phyloP scores from a whole-genome alignment of 2,113 vertebrate genomes.

The Trinectes maculatus region DNA sequence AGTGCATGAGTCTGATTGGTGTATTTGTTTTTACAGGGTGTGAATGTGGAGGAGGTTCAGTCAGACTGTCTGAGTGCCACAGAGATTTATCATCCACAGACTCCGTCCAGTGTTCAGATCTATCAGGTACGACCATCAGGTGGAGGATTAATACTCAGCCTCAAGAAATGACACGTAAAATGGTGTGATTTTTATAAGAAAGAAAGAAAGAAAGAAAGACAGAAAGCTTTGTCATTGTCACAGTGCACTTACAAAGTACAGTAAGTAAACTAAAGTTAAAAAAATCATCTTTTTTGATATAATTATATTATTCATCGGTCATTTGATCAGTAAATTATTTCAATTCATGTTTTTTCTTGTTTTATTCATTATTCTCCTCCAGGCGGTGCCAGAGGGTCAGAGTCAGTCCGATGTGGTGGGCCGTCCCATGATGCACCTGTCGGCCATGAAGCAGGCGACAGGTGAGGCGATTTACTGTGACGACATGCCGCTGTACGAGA shows the following conservation, averaged over 20 bases:
- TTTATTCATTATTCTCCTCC: constrained; percentile 36
- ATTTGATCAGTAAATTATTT: too few relatives aligned
- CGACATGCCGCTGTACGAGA: constrained; percentile 90
- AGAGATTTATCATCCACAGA: constrained; percentile 83
- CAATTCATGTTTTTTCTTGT: too few relatives aligned
- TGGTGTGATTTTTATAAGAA: too few relatives aligned
- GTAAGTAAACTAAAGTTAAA: too few relatives aligned
- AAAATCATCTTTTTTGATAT: too few relatives aligned
- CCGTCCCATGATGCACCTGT: constrained; percentile 89
- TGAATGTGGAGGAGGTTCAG: constrained; percentile 70
- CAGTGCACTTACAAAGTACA: too few relatives aligned
- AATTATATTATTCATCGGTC: too few relatives aligned
- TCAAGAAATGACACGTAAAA: too few relatives aligned
- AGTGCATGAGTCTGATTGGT: neutral
- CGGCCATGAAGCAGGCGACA: constrained; percentile 89
- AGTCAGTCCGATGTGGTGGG: constrained; percentile 87
- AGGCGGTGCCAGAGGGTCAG: constrained; percentile 90
- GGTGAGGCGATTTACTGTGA: constrained; percentile 96
- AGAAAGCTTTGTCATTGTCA: too few relatives aligned
- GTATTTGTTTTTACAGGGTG: constrained; percentile 71
- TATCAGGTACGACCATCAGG: too few relatives aligned
- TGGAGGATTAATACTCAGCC: too few relatives aligned
- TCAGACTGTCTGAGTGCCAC: constrained; percentile 84
- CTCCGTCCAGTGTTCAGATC: constrained; percentile 86
- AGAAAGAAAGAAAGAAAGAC: too few relatives aligned